A percentile compares a stretch with the other conserved stretches of the same genome.
Conservation (phyloP, 2,888 invertebrate species). For the Dolomedes plantarius region DNA sequence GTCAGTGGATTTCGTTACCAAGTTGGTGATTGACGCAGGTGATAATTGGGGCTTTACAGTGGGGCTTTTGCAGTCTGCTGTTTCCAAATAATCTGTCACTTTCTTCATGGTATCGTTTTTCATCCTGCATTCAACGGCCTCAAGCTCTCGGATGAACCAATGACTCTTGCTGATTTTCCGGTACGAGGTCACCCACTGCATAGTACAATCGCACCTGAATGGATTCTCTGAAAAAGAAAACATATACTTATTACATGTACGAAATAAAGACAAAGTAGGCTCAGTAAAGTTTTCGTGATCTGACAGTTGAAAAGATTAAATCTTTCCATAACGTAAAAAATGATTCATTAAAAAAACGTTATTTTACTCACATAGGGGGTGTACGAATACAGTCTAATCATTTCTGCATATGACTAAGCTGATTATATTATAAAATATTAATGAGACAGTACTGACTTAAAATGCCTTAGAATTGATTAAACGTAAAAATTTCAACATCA, state of each 20-base stretch:
- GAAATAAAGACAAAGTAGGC: background rate
- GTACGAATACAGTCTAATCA: too few species aligned
- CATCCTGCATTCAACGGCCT: conserved; percentile 24
- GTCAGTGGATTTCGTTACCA: background rate
- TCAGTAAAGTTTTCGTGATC: background rate
- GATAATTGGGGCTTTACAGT: background rate
- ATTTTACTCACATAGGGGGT: too few species aligned
- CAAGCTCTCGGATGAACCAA: conserved; percentile 30
- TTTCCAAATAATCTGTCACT: conserved; percentile 21
- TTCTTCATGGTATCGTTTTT: conserved; percentile 30
- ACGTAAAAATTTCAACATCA: too few species aligned
- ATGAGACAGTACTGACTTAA: too few species aligned
- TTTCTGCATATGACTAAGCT: too few species aligned
- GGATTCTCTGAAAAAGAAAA: conserved; percentile 48
- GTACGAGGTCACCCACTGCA: conserved; percentile 46
- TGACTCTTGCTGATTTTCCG: conserved; percentile 31
- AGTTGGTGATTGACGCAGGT: background rate
- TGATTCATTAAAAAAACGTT: too few species aligned
- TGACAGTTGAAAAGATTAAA: too few species aligned
- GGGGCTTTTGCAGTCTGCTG: background rate
- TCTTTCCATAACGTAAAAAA: too few species aligned
- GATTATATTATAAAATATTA: too few species aligned
- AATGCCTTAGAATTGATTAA: too few species aligned
- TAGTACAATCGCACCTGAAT: conserved; percentile 37
- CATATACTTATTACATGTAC: too few species aligned